These are phyloP conservation scores for Helicorthomorpha holstii DNA, from an alignment of 1,140 invertebrate genomes.

Conservation along the genomic window DNA sequence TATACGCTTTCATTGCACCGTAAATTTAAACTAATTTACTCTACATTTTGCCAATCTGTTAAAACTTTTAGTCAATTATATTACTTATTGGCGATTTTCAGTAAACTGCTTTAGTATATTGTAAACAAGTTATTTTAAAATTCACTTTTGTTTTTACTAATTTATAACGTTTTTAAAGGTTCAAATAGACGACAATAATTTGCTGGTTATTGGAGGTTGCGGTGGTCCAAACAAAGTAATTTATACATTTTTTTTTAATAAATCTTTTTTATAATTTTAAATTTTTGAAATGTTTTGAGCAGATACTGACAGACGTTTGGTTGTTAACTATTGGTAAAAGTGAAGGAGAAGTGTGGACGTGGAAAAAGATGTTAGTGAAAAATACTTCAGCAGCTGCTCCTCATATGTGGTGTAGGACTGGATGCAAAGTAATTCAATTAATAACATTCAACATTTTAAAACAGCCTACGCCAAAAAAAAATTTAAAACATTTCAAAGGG, in stretches of 20 bases:
- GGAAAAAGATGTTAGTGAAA: slow-evolving; percentile 55
- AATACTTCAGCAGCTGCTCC: slow-evolving; percentile 59
- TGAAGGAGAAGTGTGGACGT: slow-evolving; percentile 42
- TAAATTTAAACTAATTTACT: too few relatives aligned
- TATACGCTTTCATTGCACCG: too few relatives aligned
- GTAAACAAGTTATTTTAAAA: neutral
- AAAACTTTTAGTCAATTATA: too few relatives aligned
- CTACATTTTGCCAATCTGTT: too few relatives aligned
- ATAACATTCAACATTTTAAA: too few relatives aligned
- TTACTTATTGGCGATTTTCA: too few relatives aligned
- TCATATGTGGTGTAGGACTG: slow-evolving; percentile 83
- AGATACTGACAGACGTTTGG: slow-evolving; percentile 50
- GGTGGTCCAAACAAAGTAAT: slow-evolving; percentile 37
- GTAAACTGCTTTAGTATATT: too few relatives aligned
- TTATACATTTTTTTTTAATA: neutral
- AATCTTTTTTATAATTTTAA: too few relatives aligned
- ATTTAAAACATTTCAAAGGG: too few relatives aligned
- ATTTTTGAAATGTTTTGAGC: too few relatives aligned
- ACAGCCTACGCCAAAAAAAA: too few relatives aligned
- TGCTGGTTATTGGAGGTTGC: slow-evolving; percentile 40
- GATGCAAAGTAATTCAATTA: slow-evolving; percentile 71
- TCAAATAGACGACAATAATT: slow-evolving; percentile 25
- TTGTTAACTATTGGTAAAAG: slow-evolving; percentile 36
- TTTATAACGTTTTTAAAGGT: slow-evolving; percentile 15
- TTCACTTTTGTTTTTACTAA: slow-evolving; percentile 5